Evolutionary conservation across 1,140 invertebrate genomes (phyloP).

Genomic region (Caenorhabditis tropicalis): DNA sequence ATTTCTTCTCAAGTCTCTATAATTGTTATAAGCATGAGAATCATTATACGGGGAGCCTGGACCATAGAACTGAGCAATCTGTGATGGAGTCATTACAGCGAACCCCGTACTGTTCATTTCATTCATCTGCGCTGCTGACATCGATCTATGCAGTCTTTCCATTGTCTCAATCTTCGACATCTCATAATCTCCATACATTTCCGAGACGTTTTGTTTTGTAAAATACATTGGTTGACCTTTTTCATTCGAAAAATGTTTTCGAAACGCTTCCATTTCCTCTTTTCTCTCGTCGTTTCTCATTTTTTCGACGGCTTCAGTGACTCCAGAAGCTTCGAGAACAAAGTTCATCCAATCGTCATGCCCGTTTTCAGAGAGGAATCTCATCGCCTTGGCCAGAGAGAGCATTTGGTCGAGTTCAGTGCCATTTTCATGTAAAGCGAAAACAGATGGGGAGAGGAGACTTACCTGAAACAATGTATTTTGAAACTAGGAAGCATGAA

Average conservation of each 20-base stretch:
- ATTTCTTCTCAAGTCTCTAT: background rate
- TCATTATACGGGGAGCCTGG: slow-evolving; percentile 61
- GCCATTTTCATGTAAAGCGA: slow-evolving; percentile 60
- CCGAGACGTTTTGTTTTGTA: background rate
- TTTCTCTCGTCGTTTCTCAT: slow-evolving; percentile 1
- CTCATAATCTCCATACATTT: slow-evolving; percentile 59
- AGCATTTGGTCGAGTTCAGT: slow-evolving; percentile 52
- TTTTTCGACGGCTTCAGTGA: slow-evolving; percentile 54
- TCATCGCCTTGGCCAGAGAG: background rate
- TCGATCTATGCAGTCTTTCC: slow-evolving; percentile 55
- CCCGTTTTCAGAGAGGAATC: slow-evolving; percentile 47
- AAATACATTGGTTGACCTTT: slow-evolving; percentile 40
- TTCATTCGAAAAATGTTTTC: background rate
- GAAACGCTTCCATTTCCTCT: slow-evolving; percentile 10
- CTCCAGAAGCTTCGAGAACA: slow-evolving; percentile 57
- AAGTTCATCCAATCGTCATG: slow-evolving; percentile 59
- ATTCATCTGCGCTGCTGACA: slow-evolving; percentile 54
- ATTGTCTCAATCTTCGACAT: slow-evolving; percentile 54
- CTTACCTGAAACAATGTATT: slow-evolving; percentile 34
- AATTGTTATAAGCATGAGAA: background rate
- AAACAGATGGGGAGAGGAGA: slow-evolving; percentile 62
- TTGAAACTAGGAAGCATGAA: no score
- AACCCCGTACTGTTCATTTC: slow-evolving; percentile 62
- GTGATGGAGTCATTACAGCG: slow-evolving; percentile 49
- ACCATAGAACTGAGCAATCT: slow-evolving; percentile 59